A percentile compares a stretch with the other conserved stretches of the same genome.
Conservation (phyloP, 2,113 vertebrate species). For the Ptyas mucosa region DNA sequence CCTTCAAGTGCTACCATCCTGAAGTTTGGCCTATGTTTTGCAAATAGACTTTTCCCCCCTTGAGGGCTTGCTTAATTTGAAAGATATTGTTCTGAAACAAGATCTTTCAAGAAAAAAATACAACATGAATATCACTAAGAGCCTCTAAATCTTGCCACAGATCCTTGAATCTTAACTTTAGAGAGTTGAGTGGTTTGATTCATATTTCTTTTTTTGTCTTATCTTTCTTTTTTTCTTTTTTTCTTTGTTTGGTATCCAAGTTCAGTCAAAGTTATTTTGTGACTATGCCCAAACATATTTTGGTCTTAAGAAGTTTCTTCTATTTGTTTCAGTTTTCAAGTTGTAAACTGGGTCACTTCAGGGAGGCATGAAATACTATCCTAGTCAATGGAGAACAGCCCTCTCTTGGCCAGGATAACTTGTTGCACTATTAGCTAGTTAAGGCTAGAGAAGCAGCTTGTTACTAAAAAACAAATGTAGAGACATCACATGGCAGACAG, state of each 20-base stretch:
- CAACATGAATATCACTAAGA: not conserved
- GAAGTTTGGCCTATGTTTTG: not conserved
- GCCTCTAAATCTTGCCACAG: not conserved
- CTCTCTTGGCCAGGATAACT: not conserved
- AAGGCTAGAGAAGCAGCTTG: not conserved
- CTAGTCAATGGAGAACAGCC: not conserved
- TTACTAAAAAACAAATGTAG: not conserved
- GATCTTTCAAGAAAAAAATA: not conserved
- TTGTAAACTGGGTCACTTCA: not conserved
- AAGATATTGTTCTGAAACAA: not conserved
- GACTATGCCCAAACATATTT: constrained; percentile 2
- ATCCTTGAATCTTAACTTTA: not conserved
- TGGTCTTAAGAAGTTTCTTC: not conserved
- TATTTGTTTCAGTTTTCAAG: not conserved
- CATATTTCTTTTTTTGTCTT: no score
- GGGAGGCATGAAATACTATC: not conserved
- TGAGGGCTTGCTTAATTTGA: not conserved
- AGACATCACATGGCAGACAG: not conserved
- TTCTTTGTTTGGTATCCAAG: not conserved
- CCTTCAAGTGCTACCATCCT: not conserved
- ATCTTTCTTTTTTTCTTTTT: no score
- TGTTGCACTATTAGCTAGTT: not conserved
- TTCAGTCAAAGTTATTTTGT: not conserved
- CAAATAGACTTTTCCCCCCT: not conserved
- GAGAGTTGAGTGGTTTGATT: not conserved